Evolutionary conservation across 2,113 vertebrate genomes (phyloP).

Genomic region (Gymnogyps californianus): DNA sequence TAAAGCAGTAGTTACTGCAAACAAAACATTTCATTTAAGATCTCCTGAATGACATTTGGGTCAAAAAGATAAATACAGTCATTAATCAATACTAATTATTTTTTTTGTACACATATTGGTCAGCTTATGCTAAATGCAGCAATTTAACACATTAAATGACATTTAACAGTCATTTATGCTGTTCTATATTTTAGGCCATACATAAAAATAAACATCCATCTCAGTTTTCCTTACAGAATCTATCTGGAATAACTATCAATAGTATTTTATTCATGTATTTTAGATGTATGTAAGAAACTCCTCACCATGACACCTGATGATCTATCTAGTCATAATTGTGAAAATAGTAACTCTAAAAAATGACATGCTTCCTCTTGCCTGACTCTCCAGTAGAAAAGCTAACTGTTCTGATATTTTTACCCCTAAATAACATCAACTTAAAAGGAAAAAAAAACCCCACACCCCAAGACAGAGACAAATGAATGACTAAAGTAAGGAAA

Average conservation of each 20-base stretch:
- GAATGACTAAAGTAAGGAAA: not conserved
- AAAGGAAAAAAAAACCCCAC: not conserved
- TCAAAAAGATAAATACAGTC: not conserved
- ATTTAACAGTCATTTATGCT: not conserved
- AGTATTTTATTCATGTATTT: not conserved
- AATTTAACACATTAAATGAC: not conserved
- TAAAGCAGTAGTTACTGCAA: not conserved
- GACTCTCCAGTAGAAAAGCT: not conserved
- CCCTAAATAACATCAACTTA: not conserved
- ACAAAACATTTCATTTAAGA: constrained; percentile 23
- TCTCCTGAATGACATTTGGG: not conserved
- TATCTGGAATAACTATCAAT: not conserved
- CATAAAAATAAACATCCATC: constrained; percentile 1
- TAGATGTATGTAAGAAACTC: not conserved
- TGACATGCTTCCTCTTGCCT: not conserved
- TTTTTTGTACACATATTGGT: not conserved
- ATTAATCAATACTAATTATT: constrained; percentile 27
- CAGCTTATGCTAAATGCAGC: not conserved
- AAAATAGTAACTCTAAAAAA: constrained; percentile 8
- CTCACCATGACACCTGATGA: not conserved
- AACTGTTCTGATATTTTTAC: not conserved
- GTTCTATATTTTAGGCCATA: not conserved
- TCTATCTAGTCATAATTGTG: not conserved
- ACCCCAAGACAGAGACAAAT: not conserved
- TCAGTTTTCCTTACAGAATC: not conserved